phyloP scores from a whole-genome alignment of 2,888 invertebrate species.

The Azorinus chamasolen region DNA sequence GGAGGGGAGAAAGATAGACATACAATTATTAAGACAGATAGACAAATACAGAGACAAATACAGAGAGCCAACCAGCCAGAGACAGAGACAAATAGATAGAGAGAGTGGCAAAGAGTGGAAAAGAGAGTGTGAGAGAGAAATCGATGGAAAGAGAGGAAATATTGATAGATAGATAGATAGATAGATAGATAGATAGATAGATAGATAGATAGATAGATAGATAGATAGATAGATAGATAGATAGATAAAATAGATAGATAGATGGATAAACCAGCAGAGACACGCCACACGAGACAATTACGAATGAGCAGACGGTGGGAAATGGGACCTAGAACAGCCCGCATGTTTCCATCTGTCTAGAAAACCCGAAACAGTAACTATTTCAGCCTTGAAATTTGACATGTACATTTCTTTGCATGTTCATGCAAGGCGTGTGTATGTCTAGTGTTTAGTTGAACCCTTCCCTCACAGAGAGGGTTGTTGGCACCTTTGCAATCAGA shows the following conservation, averaged over 20 bases:
- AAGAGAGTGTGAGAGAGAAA: not conserved
- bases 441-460: no score
- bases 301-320: no score
- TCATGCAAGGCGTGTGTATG: no score
- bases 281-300: not conserved
- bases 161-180: not conserved
- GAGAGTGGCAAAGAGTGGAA: not conserved
- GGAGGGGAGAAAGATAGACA: no score
- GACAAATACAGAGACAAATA: not conserved
- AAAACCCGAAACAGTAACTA: no score
- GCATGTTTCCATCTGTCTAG: no score
- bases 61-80: not conserved
- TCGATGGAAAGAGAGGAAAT: not conserved
- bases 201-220: not conserved
- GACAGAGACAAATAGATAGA: not conserved
- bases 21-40: no score
- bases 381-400: no score
- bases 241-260: not conserved
- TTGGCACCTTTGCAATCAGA: no score
- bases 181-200: not conserved
- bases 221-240: not conserved
- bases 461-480: no score
- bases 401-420: no score
- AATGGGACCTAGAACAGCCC: no score
- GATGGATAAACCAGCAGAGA: not conserved